These are phyloP conservation scores for Ctenomys sociabilis DNA, from an alignment of 2,113 vertebrate genomes.

Conservation along the genomic window DNA sequence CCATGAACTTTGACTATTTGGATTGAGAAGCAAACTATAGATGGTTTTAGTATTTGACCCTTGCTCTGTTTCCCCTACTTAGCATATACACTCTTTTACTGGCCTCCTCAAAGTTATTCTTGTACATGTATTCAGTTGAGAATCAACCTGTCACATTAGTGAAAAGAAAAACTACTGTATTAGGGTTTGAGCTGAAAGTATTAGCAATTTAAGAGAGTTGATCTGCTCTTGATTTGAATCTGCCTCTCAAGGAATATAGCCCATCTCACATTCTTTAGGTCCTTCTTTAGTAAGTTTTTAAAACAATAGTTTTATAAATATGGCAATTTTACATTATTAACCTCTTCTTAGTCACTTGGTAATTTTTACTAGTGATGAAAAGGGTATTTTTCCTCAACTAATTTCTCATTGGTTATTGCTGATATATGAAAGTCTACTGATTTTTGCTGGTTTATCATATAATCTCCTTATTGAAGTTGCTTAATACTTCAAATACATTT, in stretches of 20 bases:
- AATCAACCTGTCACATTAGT: neutral
- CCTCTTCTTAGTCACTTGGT: slow-evolving; percentile 18
- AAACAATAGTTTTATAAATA: neutral
- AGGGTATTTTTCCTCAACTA: neutral
- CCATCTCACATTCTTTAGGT: neutral
- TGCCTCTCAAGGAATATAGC: neutral
- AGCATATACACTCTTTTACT: neutral
- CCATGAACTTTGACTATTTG: neutral
- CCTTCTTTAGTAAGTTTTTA: neutral
- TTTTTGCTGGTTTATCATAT: neutral
- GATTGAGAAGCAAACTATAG: neutral
- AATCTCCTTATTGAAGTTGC: neutral
- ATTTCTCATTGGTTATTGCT: slow-evolving; percentile 18
- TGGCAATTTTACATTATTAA: neutral
- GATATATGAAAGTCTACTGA: neutral
- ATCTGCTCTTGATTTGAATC: neutral
- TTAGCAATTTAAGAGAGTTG: neutral
- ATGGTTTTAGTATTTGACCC: neutral
- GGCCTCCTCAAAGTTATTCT: neutral
- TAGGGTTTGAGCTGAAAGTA: neutral
- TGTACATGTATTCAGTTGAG: neutral
- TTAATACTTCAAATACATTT: neutral
- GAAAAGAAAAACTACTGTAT: neutral
- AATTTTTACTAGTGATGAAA: neutral
- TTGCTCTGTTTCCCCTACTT: neutral